Evolutionary conservation across 37 sponge, comb jelly and placozoan species (phyloP), one percentile per base, ranked within the genome.

Genomic region (Eunapius fragilis): DNA sequence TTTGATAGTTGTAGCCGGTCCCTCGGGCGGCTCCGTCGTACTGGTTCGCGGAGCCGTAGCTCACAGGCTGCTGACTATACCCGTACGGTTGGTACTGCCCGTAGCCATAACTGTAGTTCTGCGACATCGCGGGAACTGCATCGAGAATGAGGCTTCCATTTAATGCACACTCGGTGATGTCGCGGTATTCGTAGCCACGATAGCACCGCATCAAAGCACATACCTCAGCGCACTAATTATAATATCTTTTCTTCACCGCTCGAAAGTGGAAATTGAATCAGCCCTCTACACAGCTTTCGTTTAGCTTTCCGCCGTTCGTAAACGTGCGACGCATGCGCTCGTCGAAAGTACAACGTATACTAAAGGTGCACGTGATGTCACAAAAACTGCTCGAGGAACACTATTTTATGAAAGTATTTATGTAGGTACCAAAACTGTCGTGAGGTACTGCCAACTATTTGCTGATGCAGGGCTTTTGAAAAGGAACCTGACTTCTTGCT

Each of bases 21-120:
- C 50, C 58, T 31, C 25, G 25, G 30, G n/a, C 31, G 68, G 68
- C 30, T 48, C 84, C 67, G 48, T 73, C 38, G 50, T 27, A 17
- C 49, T n/a, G 30, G 25, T 9, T 50, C 75, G 37, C 49, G 30
- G 25, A 28, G 24, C 68, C 36, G 75, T 73, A 73, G 48, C 73
- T 48, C 26, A 73, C 74, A n/a, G 80, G 27, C 48, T 45, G 83
- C 36, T 78, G 84, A 25, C 67, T 74, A 30, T 88, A 82, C 31
- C 78, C 78, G 31, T 86, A 80, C 36, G 67, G 37, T 78, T 85
- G 86, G 77, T 82, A 82, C 67, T 80, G 80, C 22, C 89, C 89
- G 31, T 83, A 89, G 0, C 89, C 89, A 58, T 83, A 83, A 22
- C 89, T 72, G 70, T 89, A 89, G 74, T 89, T 84, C 71, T 88